Evolutionary conservation across 2,888 invertebrate species (phyloP).

Genomic region (Oxytorus armatus): DNA sequence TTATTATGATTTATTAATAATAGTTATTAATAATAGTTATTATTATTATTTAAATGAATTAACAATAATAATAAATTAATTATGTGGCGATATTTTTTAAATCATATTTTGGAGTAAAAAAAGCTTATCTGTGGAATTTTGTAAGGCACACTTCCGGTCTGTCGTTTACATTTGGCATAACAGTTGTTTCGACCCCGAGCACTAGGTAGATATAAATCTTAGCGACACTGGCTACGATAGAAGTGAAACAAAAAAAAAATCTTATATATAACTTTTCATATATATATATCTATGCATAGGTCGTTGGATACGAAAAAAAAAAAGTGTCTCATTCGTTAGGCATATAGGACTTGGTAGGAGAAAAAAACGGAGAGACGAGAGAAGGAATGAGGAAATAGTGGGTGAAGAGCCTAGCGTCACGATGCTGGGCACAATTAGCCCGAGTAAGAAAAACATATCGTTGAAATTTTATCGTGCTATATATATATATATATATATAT

Average conservation of each 20-base stretch:
- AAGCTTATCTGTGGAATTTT: slow-evolving; percentile 33
- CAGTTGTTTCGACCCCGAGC: slow-evolving; percentile 40
- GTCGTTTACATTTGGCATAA: slow-evolving; percentile 43
- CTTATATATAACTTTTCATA: background rate
- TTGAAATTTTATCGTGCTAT: slow-evolving; percentile 56
- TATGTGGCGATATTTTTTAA: background rate
- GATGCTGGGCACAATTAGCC: slow-evolving; percentile 59
- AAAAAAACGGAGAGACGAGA: slow-evolving; percentile 46
- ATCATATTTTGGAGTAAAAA: background rate
- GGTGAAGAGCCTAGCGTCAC: slow-evolving; percentile 48
- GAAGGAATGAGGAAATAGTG: slow-evolving; percentile 29
- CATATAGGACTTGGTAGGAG: slow-evolving; percentile 19
- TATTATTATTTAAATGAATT: too few relatives aligned
- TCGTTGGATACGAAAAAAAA: slow-evolving; percentile 26
- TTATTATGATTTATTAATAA: too few relatives aligned
- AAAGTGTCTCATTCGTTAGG: slow-evolving; percentile 36
- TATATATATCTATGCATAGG: background rate
- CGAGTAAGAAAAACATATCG: slow-evolving; percentile 56
- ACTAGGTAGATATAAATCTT: slow-evolving; percentile 32
- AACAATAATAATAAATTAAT: background rate
- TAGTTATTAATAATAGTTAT: too few relatives aligned
- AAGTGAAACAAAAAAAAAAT: slow-evolving; percentile 12
- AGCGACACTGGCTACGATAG: slow-evolving; percentile 2
- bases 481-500: too few relatives aligned
- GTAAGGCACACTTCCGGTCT: slow-evolving; percentile 47